Conservation (phyloP, 1,140 invertebrate species). For the Fragariocoptes setiger region DNA sequence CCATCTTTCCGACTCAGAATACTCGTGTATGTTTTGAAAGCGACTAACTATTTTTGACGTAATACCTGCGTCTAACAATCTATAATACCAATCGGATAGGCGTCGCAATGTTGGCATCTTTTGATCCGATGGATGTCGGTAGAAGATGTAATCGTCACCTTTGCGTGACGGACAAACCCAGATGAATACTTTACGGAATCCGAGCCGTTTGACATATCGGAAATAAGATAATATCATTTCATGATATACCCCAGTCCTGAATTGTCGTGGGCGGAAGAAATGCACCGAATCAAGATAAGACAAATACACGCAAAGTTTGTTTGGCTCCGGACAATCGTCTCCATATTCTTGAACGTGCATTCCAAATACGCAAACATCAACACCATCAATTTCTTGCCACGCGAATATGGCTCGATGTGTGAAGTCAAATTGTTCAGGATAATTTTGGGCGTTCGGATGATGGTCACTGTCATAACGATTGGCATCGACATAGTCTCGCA, state of each 20-base stretch:
- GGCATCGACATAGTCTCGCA: too few relatives aligned
- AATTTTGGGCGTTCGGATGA: neutral
- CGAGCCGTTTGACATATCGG: constrained; percentile 1
- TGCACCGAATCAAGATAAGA: constrained; percentile 96
- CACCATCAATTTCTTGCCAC: constrained; percentile 24
- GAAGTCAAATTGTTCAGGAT: constrained; percentile 17
- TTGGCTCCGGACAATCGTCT: constrained; percentile 13
- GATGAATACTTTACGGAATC: neutral
- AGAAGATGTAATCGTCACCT: neutral
- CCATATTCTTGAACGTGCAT: constrained; percentile 29
- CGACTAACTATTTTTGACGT: neutral
- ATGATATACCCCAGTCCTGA: constrained; percentile 87
- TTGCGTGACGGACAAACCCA: neutral
- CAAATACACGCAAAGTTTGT: constrained; percentile 32
- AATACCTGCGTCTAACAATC: neutral
- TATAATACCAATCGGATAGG: neutral
- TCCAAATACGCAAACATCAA: constrained; percentile 27
- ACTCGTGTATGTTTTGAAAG: neutral
- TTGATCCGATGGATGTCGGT: neutral
- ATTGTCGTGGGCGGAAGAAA: constrained; percentile 84
- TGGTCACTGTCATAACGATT: neutral
- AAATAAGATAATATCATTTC: constrained; percentile 70
- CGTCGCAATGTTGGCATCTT: neutral
- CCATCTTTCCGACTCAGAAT: neutral
- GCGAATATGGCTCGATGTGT: constrained; percentile 25